Conservation (phyloP, 2,113 vertebrate species). For the Indri indri region DNA sequence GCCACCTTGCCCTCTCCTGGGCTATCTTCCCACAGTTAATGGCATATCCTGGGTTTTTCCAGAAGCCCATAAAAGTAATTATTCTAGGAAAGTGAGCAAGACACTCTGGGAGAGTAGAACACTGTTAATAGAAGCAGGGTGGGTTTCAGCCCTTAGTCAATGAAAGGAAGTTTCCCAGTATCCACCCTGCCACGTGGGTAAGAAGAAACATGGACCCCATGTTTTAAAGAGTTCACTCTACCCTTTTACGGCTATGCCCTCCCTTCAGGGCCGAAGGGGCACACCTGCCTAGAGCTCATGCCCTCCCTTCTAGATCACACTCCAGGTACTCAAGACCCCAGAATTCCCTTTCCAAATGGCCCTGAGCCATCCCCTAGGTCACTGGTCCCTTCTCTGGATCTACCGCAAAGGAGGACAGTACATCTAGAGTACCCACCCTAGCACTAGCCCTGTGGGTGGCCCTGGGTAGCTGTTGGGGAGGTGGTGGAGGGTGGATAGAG, state of each 20-base stretch:
- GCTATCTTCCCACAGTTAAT: neutral
- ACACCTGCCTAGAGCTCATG: neutral
- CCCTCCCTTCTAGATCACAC: neutral
- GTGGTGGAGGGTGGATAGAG: neutral
- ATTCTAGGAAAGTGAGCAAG: neutral
- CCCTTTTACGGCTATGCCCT: neutral
- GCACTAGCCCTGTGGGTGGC: too few relatives aligned
- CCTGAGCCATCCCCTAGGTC: neutral
- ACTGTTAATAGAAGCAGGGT: neutral
- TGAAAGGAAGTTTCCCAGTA: neutral
- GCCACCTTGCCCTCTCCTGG: neutral
- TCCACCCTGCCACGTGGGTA: rapidly evolving
- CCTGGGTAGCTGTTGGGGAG: neutral
- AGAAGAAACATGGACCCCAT: too few relatives aligned
- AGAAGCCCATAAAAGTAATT: neutral
- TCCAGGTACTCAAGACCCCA: neutral
- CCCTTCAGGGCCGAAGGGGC: neutral
- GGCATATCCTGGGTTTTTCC: neutral
- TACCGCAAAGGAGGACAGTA: too few relatives aligned
- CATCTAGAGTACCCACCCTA: neutral
- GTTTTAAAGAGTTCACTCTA: neutral
- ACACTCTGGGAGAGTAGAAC: neutral
- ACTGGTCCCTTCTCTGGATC: neutral
- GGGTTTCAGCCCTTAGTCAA: neutral
- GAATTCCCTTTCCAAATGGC: neutral